phyloP scores from a whole-genome alignment of 2,113 vertebrate genomes.

The Hippolais icterina region DNA sequence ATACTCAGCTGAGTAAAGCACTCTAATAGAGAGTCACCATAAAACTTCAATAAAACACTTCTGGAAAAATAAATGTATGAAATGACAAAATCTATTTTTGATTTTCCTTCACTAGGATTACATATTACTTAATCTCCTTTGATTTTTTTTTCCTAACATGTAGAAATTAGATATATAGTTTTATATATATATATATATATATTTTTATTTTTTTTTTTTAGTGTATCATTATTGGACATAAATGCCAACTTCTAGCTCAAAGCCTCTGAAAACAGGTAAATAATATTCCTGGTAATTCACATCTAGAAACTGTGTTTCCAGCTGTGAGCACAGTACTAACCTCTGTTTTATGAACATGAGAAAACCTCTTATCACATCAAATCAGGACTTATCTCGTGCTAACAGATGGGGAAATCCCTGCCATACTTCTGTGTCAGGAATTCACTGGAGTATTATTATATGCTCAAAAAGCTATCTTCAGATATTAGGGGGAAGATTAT shows the following conservation, averaged over 20 bases:
- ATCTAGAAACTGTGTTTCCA: not conserved
- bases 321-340: not conserved
- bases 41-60: not conserved
- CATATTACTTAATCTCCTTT: not conserved
- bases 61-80: not conserved
- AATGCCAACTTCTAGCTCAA: not conserved
- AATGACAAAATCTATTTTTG: not conserved
- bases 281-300: conserved; percentile 1
- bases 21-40: not conserved
- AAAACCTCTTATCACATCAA: conserved; percentile 21
- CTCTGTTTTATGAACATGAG: not conserved
- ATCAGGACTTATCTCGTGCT: conserved; percentile 14
- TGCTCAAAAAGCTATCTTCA: not conserved
- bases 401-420: not conserved
- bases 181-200: not conserved
- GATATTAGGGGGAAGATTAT: not conserved
- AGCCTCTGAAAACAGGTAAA: not conserved
- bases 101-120: not conserved
- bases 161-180: not conserved
- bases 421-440: not conserved
- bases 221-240: not conserved
- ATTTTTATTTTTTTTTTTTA: not conserved
- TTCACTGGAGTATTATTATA: not conserved
- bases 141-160: not conserved
- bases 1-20: not conserved